Conservation (phyloP, 2,113 vertebrate species). For the Okapia johnstoni region DNA sequence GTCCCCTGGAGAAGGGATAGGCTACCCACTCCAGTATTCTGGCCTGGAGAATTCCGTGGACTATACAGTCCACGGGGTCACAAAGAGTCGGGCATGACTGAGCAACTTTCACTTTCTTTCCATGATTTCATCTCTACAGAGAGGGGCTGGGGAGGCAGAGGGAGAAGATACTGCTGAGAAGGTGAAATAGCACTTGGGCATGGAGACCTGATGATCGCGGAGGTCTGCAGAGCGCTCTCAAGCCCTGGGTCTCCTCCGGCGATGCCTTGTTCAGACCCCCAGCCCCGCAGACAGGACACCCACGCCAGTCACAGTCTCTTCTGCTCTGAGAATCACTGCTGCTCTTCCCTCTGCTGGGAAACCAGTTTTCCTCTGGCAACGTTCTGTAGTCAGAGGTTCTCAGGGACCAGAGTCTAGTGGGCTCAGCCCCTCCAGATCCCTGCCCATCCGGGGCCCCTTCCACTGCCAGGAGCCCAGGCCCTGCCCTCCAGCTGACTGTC, state of each 20-base stretch:
- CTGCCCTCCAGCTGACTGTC: no score
- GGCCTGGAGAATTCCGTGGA: not conserved
- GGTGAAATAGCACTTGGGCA: rapidly evolving
- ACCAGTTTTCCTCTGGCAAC: not conserved
- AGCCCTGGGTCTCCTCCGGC: rapidly evolving
- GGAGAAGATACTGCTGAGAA: not conserved
- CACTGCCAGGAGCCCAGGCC: rapidly evolving
- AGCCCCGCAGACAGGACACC: rapidly evolving
- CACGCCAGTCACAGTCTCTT: rapidly evolving
- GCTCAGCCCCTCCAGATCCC: not conserved
- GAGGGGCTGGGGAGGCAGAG: not conserved
- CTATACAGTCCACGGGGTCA: not conserved
- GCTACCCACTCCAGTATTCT: not conserved
- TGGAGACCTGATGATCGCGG: rapidly evolving
- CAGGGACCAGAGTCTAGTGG: not conserved
- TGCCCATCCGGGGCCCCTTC: rapidly evolving
- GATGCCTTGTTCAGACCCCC: rapidly evolving
- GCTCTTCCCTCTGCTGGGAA: not conserved
- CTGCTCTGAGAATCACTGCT: rapidly evolving
- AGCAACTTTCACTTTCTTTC: not conserved
- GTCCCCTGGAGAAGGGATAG: not conserved
- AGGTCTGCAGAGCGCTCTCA: not conserved
- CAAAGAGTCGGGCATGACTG: not conserved
- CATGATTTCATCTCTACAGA: not conserved
- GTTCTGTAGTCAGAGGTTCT: not conserved